phyloP scores from a whole-genome alignment of 2,888 invertebrate species.

The Anarsia innoxiella region DNA sequence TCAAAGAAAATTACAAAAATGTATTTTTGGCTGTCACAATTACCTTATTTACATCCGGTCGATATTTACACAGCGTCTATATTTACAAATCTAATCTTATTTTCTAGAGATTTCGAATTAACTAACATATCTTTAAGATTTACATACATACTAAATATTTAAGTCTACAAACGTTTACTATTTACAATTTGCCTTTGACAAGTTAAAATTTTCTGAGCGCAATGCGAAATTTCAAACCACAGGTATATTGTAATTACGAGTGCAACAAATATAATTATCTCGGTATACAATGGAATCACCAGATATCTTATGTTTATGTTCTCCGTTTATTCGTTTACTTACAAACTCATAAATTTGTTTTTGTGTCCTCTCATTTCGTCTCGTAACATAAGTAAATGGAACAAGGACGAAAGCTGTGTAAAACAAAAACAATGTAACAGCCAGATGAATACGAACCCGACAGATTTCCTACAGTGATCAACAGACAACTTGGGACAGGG shows the following conservation, averaged over 20 bases:
- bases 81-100: constrained; percentile 21
- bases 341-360: constrained; percentile 31
- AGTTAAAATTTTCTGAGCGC: constrained; percentile 19
- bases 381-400: constrained; percentile 19
- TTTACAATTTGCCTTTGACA: constrained; percentile 36
- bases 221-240: too few species aligned
- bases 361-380: constrained; percentile 23
- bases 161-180: constrained; percentile 19
- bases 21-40: constrained; percentile 42
- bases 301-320: constrained; percentile 3
- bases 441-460: constrained; percentile 30
- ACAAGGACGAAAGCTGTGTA: constrained; percentile 21
- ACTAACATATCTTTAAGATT: constrained; percentile 18
- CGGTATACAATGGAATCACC: too few species aligned
- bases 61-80: constrained; percentile 36
- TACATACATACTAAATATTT: constrained; percentile 12
- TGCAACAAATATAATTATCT: too few species aligned
- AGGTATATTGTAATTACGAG: too few species aligned
- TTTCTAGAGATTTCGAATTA: constrained; percentile 9
- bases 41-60: constrained; percentile 33
- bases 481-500: constrained; percentile 24
- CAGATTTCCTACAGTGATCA: constrained; percentile 26
- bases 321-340: constrained; percentile 23
- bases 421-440: constrained; percentile 26
- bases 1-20: constrained; percentile 24